phyloP scores from a whole-genome alignment of 2,113 vertebrate genomes.

The Coptodon bakossiorum region DNA sequence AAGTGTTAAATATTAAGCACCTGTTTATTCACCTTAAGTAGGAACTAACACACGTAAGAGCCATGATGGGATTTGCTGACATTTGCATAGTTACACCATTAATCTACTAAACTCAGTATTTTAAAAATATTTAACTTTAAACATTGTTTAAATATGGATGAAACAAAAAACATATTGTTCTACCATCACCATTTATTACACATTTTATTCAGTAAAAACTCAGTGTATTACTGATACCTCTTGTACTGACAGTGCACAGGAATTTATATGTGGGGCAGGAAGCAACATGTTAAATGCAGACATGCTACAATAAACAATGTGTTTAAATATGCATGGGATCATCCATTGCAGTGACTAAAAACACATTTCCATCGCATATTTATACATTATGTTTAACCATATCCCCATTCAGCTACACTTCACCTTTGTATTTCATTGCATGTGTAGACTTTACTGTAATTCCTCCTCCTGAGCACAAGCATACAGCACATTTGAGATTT shows the following conservation, averaged over 20 bases:
- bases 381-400: background rate
- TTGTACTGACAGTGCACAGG: background rate
- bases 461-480: background rate
- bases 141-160: background rate
- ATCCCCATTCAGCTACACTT: background rate
- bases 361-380: background rate
- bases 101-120: background rate
- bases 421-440: background rate
- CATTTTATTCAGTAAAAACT: background rate
- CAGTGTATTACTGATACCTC: background rate
- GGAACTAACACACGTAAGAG: background rate
- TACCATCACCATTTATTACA: background rate
- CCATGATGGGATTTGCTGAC: background rate
- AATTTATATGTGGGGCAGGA: background rate
- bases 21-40: background rate
- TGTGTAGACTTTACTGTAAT: background rate
- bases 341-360: background rate
- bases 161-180: background rate
- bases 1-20: background rate
- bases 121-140: background rate
- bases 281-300: background rate
- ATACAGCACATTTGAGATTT: background rate
- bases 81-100: background rate
- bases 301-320: conserved; percentile 1
- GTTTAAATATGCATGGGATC: background rate